A percentile compares a stretch with the other conserved stretches of the same genome.
Conservation (phyloP, 2,888 invertebrate species). For the Eupithecia dodoneata region DNA sequence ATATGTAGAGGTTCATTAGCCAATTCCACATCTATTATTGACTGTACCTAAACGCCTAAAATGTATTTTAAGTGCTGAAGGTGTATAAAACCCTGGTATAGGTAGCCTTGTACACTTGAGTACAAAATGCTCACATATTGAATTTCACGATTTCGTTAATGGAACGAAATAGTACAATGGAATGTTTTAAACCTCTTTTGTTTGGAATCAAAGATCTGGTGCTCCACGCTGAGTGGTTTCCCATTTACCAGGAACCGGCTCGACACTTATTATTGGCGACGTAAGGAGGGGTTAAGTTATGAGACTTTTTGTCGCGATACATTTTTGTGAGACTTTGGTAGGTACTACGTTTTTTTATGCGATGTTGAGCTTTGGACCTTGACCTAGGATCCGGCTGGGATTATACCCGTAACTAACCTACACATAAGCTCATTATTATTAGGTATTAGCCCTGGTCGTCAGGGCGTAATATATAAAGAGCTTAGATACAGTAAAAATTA, state of each 20-base stretch:
- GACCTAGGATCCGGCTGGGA: not conserved
- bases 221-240: conserved; percentile 40
- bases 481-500: too few relatives aligned
- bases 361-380: not conserved
- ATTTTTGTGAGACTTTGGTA: not conserved
- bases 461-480: too few relatives aligned
- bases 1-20: too few relatives aligned
- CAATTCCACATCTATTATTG: too few relatives aligned
- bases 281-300: conserved; percentile 8
- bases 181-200: conserved; percentile 28
- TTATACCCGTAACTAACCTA: not conserved
- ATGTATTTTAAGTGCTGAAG: not conserved
- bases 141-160: conserved; percentile 34
- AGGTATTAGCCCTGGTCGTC: too few relatives aligned
- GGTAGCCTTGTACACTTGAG: conserved; percentile 4
- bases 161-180: conserved; percentile 31
- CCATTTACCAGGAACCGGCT: conserved; percentile 38
- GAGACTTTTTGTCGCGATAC: conserved; percentile 15
- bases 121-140: conserved; percentile 24
- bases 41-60: too few relatives aligned
- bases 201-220: conserved; percentile 35
- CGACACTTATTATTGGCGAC: conserved; percentile 31
- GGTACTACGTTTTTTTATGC: not conserved
- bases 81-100: not conserved
- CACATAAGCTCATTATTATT: not conserved